phyloP scores from a whole-genome alignment of 2,797 vertebrate genomes.

The Vespertilio murinus region DNA sequence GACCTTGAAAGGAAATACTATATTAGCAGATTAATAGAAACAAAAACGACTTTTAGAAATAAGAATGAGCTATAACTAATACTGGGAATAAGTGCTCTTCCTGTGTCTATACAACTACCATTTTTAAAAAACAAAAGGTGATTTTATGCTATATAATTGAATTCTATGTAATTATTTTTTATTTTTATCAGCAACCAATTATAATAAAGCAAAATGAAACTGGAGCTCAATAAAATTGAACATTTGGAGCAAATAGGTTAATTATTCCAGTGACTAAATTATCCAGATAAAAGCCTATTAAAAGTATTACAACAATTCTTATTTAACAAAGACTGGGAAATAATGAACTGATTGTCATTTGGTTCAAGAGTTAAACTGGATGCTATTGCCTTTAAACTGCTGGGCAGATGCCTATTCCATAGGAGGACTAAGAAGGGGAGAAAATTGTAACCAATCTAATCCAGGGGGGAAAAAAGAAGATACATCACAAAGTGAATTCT shows the following conservation, averaged over 20 bases:
- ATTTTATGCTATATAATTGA: neutral
- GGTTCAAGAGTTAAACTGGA: neutral
- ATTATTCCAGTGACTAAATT: neutral
- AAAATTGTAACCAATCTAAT: neutral
- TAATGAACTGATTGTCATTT: neutral
- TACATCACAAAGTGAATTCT: neutral
- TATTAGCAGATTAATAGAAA: neutral
- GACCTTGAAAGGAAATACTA: constrained; percentile 21
- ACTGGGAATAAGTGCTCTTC: neutral
- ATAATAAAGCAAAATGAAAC: constrained; percentile 20
- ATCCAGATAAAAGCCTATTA: neutral
- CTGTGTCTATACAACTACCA: neutral
- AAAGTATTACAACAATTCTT: neutral
- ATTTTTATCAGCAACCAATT: constrained; percentile 19
- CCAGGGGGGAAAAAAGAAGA: neutral
- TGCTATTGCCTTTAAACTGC: neutral
- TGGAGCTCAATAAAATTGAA: neutral
- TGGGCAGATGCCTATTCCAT: neutral
- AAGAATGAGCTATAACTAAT: constrained; percentile 13
- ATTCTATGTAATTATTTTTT: neutral
- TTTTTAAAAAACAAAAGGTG: constrained; percentile 22
- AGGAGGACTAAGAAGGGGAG: neutral
- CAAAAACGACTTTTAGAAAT: neutral
- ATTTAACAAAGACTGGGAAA: neutral
- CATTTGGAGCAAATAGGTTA: neutral